These are phyloP conservation scores for Porites evermanni DNA, from an alignment of 92 coral and sea anemone species.

Conservation along the genomic window DNA sequence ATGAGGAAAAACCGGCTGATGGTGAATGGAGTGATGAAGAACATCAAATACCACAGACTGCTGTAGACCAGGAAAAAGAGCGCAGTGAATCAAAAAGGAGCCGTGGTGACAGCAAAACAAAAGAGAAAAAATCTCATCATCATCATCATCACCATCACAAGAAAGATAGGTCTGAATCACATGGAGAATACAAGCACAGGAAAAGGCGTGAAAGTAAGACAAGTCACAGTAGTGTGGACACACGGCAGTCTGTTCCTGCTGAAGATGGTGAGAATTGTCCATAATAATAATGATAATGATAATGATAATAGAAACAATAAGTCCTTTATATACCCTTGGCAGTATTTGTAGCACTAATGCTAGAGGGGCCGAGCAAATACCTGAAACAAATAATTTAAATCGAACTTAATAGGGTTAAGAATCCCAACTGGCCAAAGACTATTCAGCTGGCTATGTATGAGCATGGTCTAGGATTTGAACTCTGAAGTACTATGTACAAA, in stretches of 20 bases:
- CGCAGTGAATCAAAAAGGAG: conserved; percentile 65
- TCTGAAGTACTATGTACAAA: no score
- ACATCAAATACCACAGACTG: conserved; percentile 33
- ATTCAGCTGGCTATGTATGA: no score
- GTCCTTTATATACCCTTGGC: no score
- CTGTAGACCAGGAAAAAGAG: conserved; percentile 58
- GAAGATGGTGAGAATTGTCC: conserved; percentile 71
- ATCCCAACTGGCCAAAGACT: no score
- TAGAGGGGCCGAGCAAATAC: no score
- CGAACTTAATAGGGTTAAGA: no score
- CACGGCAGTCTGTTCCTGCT: conserved; percentile 45
- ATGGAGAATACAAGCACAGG: conserved; percentile 73
- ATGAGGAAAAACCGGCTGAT: conserved; percentile 53
- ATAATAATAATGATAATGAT: no score
- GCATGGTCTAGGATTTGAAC: no score
- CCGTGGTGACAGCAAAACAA: conserved; percentile 78
- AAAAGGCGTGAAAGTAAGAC: conserved; percentile 78
- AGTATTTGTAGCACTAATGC: no score
- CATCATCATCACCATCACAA: conserved; percentile 78
- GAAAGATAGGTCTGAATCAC: conserved; percentile 75
- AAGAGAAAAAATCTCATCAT: conserved; percentile 73
- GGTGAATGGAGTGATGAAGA: conserved; percentile 88
- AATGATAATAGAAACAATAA: no score
- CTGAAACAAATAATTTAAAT: no score
- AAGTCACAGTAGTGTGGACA: conserved; percentile 69